Evolutionary conservation across 2,888 invertebrate species (phyloP).

Genomic region (Fragum fragum): DNA sequence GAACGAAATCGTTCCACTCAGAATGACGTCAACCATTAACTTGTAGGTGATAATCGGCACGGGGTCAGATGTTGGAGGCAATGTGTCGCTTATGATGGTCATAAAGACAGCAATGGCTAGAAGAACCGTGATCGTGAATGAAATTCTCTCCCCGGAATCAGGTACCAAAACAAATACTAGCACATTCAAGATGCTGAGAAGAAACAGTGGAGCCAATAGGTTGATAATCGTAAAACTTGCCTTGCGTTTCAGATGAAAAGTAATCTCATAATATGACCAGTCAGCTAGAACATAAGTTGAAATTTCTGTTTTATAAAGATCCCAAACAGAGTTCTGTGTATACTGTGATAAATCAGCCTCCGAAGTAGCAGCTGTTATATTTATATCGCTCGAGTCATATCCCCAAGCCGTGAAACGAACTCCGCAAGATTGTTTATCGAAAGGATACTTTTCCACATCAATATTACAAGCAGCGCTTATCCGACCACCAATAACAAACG

Average conservation of each 20-base stretch:
- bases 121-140: slow-evolving; percentile 63
- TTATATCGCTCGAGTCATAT: neutral
- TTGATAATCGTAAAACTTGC: slow-evolving; percentile 56
- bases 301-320: neutral
- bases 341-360: neutral
- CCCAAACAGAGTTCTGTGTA: neutral
- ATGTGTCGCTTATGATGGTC: slow-evolving; percentile 65
- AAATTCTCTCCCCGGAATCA: slow-evolving; percentile 63
- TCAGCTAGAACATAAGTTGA: neutral
- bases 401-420: slow-evolving; percentile 4
- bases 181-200: slow-evolving; percentile 60
- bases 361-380: neutral
- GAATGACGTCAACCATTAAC: slow-evolving; percentile 60
- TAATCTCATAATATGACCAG: neutral
- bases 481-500: slow-evolving; percentile 1
- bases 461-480: neutral
- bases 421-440: neutral
- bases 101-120: slow-evolving; percentile 37
- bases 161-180: slow-evolving; percentile 59
- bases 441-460: slow-evolving; percentile 13
- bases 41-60: slow-evolving; percentile 68
- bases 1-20: slow-evolving; percentile 59
- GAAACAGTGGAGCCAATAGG: slow-evolving; percentile 55
- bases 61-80: slow-evolving; percentile 62
- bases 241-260: slow-evolving; percentile 36